These are phyloP conservation scores for Ips typographus DNA, from an alignment of 1,140 invertebrate species.

Conservation along the genomic window DNA sequence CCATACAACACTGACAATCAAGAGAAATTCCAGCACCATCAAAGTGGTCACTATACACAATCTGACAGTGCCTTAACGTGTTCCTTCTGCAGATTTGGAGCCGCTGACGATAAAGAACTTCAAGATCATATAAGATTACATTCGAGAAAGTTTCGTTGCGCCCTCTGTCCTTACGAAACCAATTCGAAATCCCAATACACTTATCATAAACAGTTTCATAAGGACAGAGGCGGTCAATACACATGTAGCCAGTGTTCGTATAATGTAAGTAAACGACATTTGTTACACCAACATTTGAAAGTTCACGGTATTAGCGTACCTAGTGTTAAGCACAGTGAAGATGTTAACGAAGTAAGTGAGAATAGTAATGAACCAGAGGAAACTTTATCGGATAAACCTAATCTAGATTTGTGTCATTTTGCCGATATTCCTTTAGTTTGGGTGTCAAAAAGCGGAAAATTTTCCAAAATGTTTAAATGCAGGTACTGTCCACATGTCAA, in stretches of 20 bases:
- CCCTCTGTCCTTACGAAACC: conserved; percentile 75
- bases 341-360: conserved; percentile 47
- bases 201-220: conserved; percentile 84
- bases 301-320: conserved; percentile 66
- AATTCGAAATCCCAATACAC: conserved; percentile 82
- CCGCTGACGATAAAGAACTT: conserved; percentile 53
- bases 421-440: conserved; percentile 67
- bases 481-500: conserved; percentile 83
- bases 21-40: conserved; percentile 66
- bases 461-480: conserved; percentile 84
- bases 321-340: conserved; percentile 45
- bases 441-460: conserved; percentile 69
- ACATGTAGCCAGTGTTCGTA: conserved; percentile 81
- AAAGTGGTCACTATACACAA: conserved; percentile 70
- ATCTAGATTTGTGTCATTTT: conserved; percentile 41
- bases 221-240: conserved; percentile 69
- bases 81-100: conserved; percentile 78
- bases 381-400: conserved; percentile 19
- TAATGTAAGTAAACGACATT: conserved; percentile 76
- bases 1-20: conserved; percentile 70
- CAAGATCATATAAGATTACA: conserved; percentile 49
- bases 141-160: conserved; percentile 68
- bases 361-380: conserved; percentile 49
- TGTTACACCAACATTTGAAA: conserved; percentile 76
- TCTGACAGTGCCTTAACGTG: conserved; percentile 75